Conservation (phyloP, 2,113 vertebrate genomes). For the Peucedramus taeniatus region DNA sequence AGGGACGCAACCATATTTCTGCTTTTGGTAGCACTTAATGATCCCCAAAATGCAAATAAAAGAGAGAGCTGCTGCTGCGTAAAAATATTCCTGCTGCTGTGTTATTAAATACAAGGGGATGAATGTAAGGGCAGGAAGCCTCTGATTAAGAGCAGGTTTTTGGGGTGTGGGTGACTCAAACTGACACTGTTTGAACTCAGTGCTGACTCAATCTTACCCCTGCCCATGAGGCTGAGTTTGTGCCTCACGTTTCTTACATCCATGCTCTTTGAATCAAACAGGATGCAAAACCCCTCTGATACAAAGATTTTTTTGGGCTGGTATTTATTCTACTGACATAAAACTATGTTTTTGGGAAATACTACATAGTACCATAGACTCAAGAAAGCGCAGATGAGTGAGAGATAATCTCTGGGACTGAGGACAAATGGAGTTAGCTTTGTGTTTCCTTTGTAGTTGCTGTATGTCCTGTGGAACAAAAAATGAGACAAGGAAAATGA, state of each 20-base stretch:
- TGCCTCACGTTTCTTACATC: neutral
- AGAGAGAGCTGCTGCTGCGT: neutral
- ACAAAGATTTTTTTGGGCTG: neutral
- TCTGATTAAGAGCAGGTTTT: conserved; percentile 1
- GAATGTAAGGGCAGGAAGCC: neutral
- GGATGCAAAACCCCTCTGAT: neutral
- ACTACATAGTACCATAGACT: neutral
- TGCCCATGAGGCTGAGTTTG: neutral
- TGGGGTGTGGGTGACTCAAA: neutral
- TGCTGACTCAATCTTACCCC: neutral
- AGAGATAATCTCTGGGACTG: neutral
- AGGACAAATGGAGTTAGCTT: neutral
- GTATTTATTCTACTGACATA: neutral
- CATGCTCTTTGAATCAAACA: neutral
- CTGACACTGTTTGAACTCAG: neutral
- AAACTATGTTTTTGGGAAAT: neutral
- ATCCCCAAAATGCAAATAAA: neutral
- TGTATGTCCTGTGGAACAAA: neutral
- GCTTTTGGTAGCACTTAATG: neutral
- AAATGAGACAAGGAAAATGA: neutral
- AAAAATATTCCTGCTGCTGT: neutral
- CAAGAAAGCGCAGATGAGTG: neutral
- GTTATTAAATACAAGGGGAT: neutral
- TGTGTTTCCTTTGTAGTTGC: neutral
- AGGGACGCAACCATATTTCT: neutral